phyloP scores from a whole-genome alignment of 2,113 vertebrate genomes.

The Nycticryphes semicollaris region DNA sequence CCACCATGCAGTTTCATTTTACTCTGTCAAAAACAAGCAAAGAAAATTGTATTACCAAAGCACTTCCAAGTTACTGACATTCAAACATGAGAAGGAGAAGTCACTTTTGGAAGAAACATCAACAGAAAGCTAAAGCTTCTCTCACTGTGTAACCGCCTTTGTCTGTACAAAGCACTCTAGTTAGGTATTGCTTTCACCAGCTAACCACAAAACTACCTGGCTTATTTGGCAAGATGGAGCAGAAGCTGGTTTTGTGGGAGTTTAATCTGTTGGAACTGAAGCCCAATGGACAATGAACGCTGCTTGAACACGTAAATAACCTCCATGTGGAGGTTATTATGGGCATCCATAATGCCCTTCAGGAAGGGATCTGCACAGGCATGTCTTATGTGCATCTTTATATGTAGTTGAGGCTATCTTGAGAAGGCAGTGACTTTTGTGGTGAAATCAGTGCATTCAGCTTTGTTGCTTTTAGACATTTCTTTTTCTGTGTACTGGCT shows the following conservation, averaged over 20 bases:
- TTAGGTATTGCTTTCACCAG: background rate
- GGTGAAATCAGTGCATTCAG: background rate
- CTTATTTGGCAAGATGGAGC: background rate
- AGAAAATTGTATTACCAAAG: background rate
- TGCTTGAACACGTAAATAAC: background rate
- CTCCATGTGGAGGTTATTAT: background rate
- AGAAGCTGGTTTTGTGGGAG: background rate
- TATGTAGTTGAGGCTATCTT: background rate
- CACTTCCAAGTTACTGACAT: background rate
- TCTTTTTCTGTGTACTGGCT: background rate
- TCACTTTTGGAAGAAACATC: background rate
- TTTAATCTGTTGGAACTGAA: background rate
- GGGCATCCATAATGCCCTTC: accelerated
- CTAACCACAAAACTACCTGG: background rate
- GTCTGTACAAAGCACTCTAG: background rate
- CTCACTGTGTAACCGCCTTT: background rate
- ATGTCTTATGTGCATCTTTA: background rate
- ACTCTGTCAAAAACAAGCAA: background rate
- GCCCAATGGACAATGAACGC: accelerated
- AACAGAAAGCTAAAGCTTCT: background rate
- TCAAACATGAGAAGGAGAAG: background rate
- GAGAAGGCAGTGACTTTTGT: background rate
- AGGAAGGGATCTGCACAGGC: background rate
- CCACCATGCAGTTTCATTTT: accelerated
- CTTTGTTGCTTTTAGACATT: background rate